Conservation (phyloP, 2,113 vertebrate genomes). For the Carassius gibelio region DNA sequence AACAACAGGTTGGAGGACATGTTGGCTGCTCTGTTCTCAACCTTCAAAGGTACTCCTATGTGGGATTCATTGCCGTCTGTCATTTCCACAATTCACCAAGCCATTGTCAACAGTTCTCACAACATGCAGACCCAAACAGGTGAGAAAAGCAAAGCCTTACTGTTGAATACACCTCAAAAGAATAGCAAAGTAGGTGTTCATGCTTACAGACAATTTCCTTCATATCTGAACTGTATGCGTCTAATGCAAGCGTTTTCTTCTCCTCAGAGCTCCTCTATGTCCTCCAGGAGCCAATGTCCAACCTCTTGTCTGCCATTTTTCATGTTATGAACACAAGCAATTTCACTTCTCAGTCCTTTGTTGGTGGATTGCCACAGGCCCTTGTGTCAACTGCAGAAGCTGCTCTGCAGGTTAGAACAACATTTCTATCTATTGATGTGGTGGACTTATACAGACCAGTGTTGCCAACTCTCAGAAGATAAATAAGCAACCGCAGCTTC, state of each 20-base stretch:
- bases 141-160: slow-evolving; percentile 55
- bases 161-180: not conserved
- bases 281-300: slow-evolving; percentile 62
- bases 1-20: slow-evolving; percentile 64
- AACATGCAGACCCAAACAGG: slow-evolving; percentile 62
- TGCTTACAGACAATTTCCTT: not conserved
- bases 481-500: too few relatives aligned
- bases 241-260: slow-evolving; percentile 9
- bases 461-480: too few relatives aligned
- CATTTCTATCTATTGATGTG: slow-evolving; percentile 9
- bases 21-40: slow-evolving; percentile 61
- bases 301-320: slow-evolving; percentile 57
- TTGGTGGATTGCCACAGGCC: slow-evolving; percentile 53
- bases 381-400: slow-evolving; percentile 60
- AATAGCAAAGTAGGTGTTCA: too few relatives aligned
- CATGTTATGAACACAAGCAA: slow-evolving; percentile 56
- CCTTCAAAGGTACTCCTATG: slow-evolving; percentile 52
- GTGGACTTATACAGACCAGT: not conserved
- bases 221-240: not conserved
- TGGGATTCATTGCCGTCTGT: slow-evolving; percentile 54
- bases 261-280: slow-evolving; percentile 63
- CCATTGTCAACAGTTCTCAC: slow-evolving; percentile 38
- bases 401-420: slow-evolving; percentile 66
- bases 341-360: slow-evolving; percentile 54
- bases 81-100: slow-evolving; percentile 56